phyloP scores from a whole-genome alignment of 2,113 vertebrate species.

The Alectura lathami region DNA sequence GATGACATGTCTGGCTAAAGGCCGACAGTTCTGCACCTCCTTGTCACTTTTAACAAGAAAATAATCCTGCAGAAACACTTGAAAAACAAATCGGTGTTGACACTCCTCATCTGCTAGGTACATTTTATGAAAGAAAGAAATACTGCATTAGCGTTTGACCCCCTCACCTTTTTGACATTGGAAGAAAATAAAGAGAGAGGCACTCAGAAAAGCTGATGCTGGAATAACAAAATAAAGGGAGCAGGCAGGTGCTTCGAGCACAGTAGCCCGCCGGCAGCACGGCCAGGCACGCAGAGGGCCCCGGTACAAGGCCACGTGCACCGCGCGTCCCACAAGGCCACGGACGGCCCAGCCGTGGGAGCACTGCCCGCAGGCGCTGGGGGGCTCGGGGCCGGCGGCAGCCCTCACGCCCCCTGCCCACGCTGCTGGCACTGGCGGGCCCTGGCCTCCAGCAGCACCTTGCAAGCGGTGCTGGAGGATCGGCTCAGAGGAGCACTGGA shows the following conservation, averaged over 20 bases:
- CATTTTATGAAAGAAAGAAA: slow-evolving; percentile 14
- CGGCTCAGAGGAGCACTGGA: no score
- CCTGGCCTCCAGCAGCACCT: no score
- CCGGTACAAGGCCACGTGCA: no score
- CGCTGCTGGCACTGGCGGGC: no score
- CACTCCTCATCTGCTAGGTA: slow-evolving; percentile 67
- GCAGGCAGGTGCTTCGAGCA: not conserved
- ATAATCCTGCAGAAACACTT: slow-evolving; percentile 62
- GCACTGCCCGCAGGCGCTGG: no score
- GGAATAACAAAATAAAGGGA: not conserved
- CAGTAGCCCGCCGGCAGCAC: not conserved
- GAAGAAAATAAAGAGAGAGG: slow-evolving; percentile 25
- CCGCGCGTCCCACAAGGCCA: no score
- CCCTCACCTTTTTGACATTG: slow-evolving; percentile 35
- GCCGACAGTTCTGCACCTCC: slow-evolving; percentile 53
- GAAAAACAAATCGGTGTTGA: slow-evolving; percentile 68
- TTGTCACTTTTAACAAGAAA: slow-evolving; percentile 72
- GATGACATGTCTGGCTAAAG: slow-evolving; percentile 62
- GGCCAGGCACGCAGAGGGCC: not conserved
- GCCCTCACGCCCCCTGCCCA: no score
- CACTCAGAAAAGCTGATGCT: slow-evolving; percentile 24
- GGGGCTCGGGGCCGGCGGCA: no score
- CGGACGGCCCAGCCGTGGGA: no score
- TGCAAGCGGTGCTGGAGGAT: no score
- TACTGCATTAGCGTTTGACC: slow-evolving; percentile 59